These are phyloP conservation scores for Balaenoptera acutorostrata DNA, from an alignment of 2,113 vertebrate genomes.

Conservation along the genomic window DNA sequence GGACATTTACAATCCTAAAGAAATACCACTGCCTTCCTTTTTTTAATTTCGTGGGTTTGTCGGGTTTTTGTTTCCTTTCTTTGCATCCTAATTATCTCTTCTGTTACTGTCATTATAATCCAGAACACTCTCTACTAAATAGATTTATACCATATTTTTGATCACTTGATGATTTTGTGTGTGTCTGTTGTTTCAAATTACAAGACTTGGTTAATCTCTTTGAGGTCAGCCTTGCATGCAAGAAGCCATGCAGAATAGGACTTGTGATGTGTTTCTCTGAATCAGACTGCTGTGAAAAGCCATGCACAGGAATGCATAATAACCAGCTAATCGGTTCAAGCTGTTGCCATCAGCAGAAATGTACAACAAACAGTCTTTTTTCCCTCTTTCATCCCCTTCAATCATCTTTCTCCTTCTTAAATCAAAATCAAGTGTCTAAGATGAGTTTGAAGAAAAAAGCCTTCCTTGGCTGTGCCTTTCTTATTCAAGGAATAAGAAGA, in stretches of 20 bases:
- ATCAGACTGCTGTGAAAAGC: conserved; percentile 26
- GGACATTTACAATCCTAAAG: not conserved
- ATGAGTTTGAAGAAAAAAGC: conserved; percentile 25
- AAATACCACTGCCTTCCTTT: not conserved
- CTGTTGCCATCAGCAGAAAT: conserved; percentile 43
- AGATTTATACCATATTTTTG: conserved; percentile 7
- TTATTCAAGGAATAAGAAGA: not conserved
- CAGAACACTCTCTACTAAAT: not conserved
- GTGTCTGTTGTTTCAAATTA: conserved; percentile 33
- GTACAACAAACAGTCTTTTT: conserved; percentile 7
- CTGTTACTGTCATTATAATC: not conserved
- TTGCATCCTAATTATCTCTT: not conserved
- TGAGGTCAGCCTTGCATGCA: conserved; percentile 20
- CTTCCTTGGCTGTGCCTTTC: not conserved
- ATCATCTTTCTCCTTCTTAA: conserved; percentile 38
- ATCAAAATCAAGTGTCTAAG: conserved; percentile 34
- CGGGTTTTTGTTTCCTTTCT: not conserved
- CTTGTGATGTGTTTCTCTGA: not conserved
- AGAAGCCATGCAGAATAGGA: not conserved
- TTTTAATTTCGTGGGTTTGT: not conserved
- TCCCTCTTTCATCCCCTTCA: conserved; percentile 3
- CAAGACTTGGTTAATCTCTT: not conserved
- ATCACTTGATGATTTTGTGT: not conserved
- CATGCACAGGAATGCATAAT: conserved; percentile 21
- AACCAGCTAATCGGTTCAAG: conserved; percentile 58